Conservation (phyloP, 2,888 invertebrate genomes). For the Hololepta plana region DNA sequence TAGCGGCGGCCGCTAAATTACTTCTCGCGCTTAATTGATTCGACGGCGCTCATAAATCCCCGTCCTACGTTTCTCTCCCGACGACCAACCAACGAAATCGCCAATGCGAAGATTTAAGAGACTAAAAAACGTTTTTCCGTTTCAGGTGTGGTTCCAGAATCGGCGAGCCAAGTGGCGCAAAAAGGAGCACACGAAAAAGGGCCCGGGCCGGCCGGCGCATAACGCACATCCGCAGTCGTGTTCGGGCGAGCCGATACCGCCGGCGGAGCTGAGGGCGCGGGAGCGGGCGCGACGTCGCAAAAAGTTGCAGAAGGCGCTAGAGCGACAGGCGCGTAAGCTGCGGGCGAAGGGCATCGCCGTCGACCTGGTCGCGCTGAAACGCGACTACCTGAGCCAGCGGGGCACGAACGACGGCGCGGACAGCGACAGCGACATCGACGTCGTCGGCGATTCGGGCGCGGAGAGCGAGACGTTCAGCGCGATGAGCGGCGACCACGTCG, state of each 20-base stretch:
- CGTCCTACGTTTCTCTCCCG: conserved; percentile 1
- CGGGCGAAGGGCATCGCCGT: conserved; percentile 82
- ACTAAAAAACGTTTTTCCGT: conserved; percentile 13
- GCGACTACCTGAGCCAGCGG: conserved; percentile 64
- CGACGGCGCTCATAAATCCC: conserved; percentile 2
- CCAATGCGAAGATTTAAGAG: background rate
- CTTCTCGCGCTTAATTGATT: conserved; percentile 4
- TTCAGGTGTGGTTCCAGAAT: conserved; percentile 99
- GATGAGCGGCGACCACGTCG: conserved; percentile 27
- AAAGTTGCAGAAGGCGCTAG: conserved; percentile 81
- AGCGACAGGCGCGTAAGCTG: conserved; percentile 81
- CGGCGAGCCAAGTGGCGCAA: conserved; percentile 98
- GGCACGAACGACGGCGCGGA: conserved; percentile 16
- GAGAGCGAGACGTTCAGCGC: conserved; percentile 46
- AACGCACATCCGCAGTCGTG: conserved; percentile 97
- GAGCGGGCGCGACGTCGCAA: conserved; percentile 78
- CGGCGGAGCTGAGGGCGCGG: conserved; percentile 69
- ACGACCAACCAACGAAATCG: background rate
- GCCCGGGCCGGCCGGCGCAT: conserved; percentile 94
- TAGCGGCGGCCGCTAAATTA: conserved; percentile 9
- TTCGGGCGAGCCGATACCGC: conserved; percentile 92
- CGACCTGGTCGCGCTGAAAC: conserved; percentile 65
- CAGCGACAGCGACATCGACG: conserved; percentile 54
- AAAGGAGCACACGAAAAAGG: conserved; percentile 97
- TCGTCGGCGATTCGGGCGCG: conserved; percentile 64